Conservation (phyloP, 2,797 vertebrate species). For the Neomorphus geoffroyi region DNA sequence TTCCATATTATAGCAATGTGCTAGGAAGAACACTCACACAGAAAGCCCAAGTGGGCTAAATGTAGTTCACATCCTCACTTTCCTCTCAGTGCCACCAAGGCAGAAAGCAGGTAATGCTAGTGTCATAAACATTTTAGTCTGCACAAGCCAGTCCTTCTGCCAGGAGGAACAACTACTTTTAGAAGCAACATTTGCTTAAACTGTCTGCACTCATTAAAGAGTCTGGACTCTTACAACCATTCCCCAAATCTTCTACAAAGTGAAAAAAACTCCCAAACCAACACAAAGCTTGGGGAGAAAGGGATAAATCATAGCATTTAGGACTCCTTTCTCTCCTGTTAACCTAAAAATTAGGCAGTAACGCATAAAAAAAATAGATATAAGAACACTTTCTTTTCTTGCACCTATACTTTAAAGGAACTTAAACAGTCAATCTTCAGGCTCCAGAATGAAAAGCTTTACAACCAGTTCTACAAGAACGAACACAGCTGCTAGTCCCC, state of each 20-base stretch:
- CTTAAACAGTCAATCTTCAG: background rate
- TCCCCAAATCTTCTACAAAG: background rate
- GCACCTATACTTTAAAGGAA: background rate
- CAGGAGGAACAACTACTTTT: background rate
- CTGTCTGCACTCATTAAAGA: background rate
- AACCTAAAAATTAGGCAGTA: background rate
- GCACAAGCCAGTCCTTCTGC: background rate
- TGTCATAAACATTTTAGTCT: background rate
- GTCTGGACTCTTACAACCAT: background rate
- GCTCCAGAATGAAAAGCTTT: background rate
- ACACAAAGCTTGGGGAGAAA: fast-evolving
- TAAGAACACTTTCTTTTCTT: background rate
- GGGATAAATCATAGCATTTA: background rate
- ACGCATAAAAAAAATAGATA: background rate
- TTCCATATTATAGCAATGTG: background rate
- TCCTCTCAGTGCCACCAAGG: background rate
- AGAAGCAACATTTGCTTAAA: background rate
- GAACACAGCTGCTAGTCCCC: background rate
- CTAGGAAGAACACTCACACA: background rate
- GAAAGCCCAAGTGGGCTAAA: background rate
- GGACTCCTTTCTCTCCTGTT: background rate
- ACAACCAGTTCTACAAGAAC: background rate
- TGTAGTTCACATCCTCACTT: background rate
- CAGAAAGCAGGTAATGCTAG: background rate
- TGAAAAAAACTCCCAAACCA: fast-evolving